phyloP scores from a whole-genome alignment of 2,888 invertebrate species.

The Brachyopa scutellaris region DNA sequence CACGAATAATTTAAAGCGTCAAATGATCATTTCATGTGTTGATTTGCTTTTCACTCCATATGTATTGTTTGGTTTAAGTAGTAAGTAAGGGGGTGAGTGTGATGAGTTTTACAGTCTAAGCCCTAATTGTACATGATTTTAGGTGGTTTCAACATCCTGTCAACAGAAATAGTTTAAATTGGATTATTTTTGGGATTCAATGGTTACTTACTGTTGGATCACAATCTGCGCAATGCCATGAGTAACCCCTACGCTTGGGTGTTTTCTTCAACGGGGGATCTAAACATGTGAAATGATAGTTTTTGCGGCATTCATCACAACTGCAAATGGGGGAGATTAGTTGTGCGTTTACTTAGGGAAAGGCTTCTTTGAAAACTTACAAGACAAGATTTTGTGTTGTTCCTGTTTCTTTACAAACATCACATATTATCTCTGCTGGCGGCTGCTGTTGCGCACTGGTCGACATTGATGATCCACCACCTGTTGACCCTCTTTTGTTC shows the following conservation, averaged over 20 bases:
- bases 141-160: slow-evolving; percentile 64
- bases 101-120: slow-evolving; percentile 18
- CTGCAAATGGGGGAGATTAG: slow-evolving; percentile 81
- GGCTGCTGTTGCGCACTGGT: slow-evolving; percentile 41
- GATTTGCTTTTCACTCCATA: slow-evolving; percentile 10
- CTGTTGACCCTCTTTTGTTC: slow-evolving; percentile 51
- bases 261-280: slow-evolving; percentile 97
- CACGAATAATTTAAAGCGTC: slow-evolving; percentile 4
- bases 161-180: not conserved
- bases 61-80: slow-evolving; percentile 29
- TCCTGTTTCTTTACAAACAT: slow-evolving; percentile 77
- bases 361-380: slow-evolving; percentile 53
- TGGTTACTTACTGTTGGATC: slow-evolving; percentile 91
- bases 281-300: slow-evolving; percentile 95
- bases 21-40: not conserved
- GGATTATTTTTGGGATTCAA: not conserved
- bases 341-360: too few relatives aligned
- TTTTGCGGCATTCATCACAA: slow-evolving; percentile 94
- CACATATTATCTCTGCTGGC: slow-evolving; percentile 73
- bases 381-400: slow-evolving; percentile 77
- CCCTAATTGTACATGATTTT: slow-evolving; percentile 65
- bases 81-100: slow-evolving; percentile 17
- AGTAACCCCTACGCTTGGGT: slow-evolving; percentile 95
- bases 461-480: slow-evolving; percentile 43
- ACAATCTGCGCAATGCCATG: slow-evolving; percentile 98